Evolutionary conservation across 2,113 vertebrate genomes (phyloP), one percentile per base, ranked within the genome.

Genomic region (Nyctereutes procyonoides): DNA sequence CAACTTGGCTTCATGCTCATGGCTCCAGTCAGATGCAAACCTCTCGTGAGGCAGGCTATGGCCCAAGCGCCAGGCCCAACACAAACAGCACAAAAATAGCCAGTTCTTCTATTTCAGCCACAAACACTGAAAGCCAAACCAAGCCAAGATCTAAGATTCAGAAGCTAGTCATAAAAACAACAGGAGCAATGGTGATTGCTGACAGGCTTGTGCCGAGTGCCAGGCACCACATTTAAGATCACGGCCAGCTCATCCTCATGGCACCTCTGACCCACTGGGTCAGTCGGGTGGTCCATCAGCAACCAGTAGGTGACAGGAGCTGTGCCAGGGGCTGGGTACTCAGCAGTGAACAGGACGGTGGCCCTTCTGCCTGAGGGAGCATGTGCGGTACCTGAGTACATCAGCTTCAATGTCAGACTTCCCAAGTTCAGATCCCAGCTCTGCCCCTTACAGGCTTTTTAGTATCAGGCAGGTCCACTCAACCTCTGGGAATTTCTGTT

Each of bases 161-260:
- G 32, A 38, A 35, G 28, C 84, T 24, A 6, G 24, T 3, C 0
- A 26, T 32, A 15, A 38, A 35, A 24, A 7, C 0, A 3, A 43
- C 3, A 4, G 3, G 0, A 1, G 28, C 28, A 13, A 9, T 0
- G 0, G 28, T 11, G 16, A 60, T 8, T 2, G 1, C 4, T 16
- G 20, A 26, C 1, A 1, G 11, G 51, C 4, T 0, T 1, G 12
- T 16, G 38, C 0, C 0, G 55, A 43, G 30, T 10, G 0, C 13
- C 8, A 1, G 58, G 53, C 0, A 0, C 53, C 5, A 10, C 0
- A 4, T 1, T 3, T 0, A 53, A 9, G 55, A n/a, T 30, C 93
- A 17, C 8, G 2, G 93, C n/a, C 67, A 0, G 3, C 5, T 12
- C 62, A 1, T 12, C 12, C 88, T 38, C 35, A 19, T 8, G 0